Evolutionary conservation across 1,140 invertebrate genomes (phyloP).

Genomic region (Tetramorium parvispinum): DNA sequence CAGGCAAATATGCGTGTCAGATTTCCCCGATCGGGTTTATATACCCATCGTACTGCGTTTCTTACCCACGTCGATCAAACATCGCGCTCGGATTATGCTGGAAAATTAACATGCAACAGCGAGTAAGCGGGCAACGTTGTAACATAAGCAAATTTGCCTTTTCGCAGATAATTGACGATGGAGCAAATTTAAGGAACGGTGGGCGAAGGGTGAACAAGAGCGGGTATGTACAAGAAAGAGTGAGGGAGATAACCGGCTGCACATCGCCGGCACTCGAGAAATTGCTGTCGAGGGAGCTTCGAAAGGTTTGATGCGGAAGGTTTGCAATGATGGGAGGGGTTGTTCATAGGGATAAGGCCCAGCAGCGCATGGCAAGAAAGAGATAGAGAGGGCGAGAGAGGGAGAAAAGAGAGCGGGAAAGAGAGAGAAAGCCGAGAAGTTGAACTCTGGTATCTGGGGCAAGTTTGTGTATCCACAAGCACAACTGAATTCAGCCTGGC

Average conservation of each 20-base stretch:
- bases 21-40: neutral
- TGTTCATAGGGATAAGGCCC: conserved; percentile 30
- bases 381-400: neutral
- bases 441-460: conserved; percentile 31
- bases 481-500: neutral
- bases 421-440: neutral
- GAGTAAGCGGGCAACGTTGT: neutral
- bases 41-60: neutral
- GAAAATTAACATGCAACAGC: conserved; percentile 25
- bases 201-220: too few species aligned
- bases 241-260: conserved; percentile 36
- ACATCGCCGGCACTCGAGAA: neutral
- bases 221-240: neutral
- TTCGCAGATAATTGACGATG: conserved; percentile 50
- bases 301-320: conserved; percentile 27
- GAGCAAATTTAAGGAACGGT: neutral
- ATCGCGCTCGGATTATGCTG: neutral
- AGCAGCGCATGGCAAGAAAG: neutral
- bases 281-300: conserved; percentile 4
- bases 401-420: neutral
- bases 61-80: neutral
- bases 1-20: neutral
- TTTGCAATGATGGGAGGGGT: conserved; percentile 1
- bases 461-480: conserved; percentile 53
- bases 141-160: conserved; percentile 42